Percentiles rank a stretch among this genome's conserved stretches.
These are phyloP conservation scores for Lamprotornis superbus DNA, from an alignment of 2,113 vertebrate genomes.

Conservation along the genomic window DNA sequence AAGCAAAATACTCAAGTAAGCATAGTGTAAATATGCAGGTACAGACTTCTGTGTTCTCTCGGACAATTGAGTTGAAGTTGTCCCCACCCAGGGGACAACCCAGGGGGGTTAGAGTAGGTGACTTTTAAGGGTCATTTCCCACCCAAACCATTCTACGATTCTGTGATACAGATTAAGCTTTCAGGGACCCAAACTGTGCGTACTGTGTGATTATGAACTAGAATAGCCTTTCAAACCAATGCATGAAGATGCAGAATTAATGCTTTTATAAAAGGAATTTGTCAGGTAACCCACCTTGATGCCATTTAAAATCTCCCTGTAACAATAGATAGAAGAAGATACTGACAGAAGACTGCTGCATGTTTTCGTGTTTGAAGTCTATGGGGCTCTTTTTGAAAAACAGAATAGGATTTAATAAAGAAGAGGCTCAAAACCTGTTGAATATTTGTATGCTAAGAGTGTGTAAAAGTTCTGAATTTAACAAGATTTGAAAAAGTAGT, in stretches of 20 bases:
- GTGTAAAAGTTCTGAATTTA: background rate
- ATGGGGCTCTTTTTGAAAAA: background rate
- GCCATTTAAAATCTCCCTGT: background rate
- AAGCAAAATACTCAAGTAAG: background rate
- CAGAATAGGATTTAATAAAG: background rate
- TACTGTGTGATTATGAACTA: background rate
- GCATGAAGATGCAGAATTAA: background rate
- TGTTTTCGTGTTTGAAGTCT: background rate
- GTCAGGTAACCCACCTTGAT: background rate
- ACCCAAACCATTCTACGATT: background rate
- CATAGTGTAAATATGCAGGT: background rate
- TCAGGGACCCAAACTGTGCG: fast-evolving
- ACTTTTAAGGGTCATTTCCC: background rate
- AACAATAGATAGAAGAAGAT: background rate
- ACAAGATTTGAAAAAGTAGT: background rate
- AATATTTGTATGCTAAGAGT: background rate
- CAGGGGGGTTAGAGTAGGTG: background rate
- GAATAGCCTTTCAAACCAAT: background rate
- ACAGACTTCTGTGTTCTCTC: background rate
- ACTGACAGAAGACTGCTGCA: background rate
- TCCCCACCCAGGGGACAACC: too few relatives aligned
- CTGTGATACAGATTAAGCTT: background rate
- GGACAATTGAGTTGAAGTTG: background rate
- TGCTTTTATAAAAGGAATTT: background rate
- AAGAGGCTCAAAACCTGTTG: background rate